Evolutionary conservation across 2,113 vertebrate species (phyloP).

Genomic region (Chelonoidis abingdonii): DNA sequence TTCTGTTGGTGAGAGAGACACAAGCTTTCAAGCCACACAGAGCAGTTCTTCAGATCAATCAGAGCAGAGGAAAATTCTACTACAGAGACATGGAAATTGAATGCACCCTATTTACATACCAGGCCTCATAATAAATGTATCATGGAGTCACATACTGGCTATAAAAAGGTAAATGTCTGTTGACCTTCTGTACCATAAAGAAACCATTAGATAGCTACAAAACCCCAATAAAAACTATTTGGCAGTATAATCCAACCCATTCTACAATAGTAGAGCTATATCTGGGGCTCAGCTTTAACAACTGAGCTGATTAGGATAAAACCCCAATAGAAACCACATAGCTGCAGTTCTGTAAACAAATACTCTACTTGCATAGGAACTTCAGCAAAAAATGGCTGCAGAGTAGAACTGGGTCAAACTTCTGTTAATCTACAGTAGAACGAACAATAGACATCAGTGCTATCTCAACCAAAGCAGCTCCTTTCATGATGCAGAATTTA

Average conservation of each 20-base stretch:
- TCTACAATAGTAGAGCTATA: background rate
- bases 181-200: background rate
- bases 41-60: background rate
- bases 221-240: background rate
- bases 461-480: background rate
- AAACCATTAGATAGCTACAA: background rate
- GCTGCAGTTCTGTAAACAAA: background rate
- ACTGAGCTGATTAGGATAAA: background rate
- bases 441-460: background rate
- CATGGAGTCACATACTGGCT: background rate
- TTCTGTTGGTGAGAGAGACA: background rate
- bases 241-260: background rate
- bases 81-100: background rate
- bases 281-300: background rate
- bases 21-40: background rate
- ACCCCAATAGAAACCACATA: background rate
- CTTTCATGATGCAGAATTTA: background rate
- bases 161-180: constrained; percentile 9
- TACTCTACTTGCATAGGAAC: background rate
- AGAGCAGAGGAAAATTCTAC: background rate
- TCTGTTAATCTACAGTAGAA: background rate
- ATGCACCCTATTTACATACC: background rate
- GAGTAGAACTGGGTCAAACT: background rate
- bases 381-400: background rate
- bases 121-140: background rate